These are phyloP conservation scores for Amphiprion ocellaris DNA, from an alignment of 2,113 vertebrate genomes.

Conservation along the genomic window DNA sequence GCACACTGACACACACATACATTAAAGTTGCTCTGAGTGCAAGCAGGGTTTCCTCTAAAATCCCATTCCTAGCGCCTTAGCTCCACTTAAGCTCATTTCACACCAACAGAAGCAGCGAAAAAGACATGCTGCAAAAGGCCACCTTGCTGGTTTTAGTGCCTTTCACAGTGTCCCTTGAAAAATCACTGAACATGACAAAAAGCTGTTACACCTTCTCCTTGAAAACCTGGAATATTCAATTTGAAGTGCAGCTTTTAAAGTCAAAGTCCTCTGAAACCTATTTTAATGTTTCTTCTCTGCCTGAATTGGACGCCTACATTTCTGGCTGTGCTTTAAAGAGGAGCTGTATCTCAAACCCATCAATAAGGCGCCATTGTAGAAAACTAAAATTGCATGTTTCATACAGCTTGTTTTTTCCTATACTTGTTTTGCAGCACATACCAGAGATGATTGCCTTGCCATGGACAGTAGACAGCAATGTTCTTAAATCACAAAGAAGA, in stretches of 20 bases:
- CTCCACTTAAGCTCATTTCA: constrained; percentile 59
- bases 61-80: constrained; percentile 46
- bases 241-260: constrained; percentile 12
- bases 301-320: background rate
- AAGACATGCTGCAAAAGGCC: constrained; percentile 16
- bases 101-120: constrained; percentile 20
- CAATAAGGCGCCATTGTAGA: background rate
- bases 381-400: background rate
- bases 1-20: background rate
- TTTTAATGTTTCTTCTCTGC: constrained; percentile 7
- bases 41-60: constrained; percentile 36
- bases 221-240: background rate
- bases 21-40: background rate
- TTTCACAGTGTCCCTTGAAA: constrained; percentile 8
- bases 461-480: background rate
- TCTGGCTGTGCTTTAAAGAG: background rate
- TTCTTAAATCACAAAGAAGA: background rate
- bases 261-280: background rate
- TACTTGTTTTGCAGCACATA: background rate
- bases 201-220: background rate
- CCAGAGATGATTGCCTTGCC: background rate
- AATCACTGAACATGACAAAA: constrained; percentile 1
- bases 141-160: constrained; percentile 12
- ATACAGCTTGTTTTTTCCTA: background rate
- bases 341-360: background rate